phyloP scores from a whole-genome alignment of 2,797 vertebrate species.

The Pseudochromis fuscus region DNA sequence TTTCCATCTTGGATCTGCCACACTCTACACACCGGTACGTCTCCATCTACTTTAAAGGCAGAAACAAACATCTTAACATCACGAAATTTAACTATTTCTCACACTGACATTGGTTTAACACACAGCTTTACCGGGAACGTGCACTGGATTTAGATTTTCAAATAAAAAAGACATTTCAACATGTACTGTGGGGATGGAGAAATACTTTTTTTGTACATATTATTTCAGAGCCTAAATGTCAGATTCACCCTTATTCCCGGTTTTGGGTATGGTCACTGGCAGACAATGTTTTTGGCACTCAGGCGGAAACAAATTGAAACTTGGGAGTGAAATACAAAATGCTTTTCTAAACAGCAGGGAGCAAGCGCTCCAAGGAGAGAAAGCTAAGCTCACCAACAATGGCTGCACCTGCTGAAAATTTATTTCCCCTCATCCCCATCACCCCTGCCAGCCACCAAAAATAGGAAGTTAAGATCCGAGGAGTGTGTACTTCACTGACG shows the following conservation, averaged over 20 bases:
- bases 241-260: slow-evolving; percentile 22
- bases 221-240: slow-evolving; percentile 16
- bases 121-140: not conserved
- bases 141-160: not conserved
- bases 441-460: slow-evolving; percentile 56
- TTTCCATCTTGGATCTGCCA: not conserved
- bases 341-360: slow-evolving; percentile 69
- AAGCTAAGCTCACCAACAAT: slow-evolving; percentile 72
- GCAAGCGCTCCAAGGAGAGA: slow-evolving; percentile 52
- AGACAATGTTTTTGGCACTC: slow-evolving; percentile 59
- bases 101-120: slow-evolving; percentile 4
- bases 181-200: not conserved
- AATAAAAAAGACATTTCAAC: not conserved
- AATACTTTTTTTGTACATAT: slow-evolving; percentile 5
- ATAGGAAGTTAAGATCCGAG: slow-evolving; percentile 65
- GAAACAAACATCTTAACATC: not conserved
- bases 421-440: slow-evolving; percentile 54
- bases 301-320: slow-evolving; percentile 68
- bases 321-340: slow-evolving; percentile 68
- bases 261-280: slow-evolving; percentile 50
- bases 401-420: slow-evolving; percentile 70
- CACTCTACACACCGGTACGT: not conserved
- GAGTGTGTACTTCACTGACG: slow-evolving; percentile 47
- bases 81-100: not conserved
- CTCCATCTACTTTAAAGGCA: not conserved